Percentiles rank a stretch among this genome's conserved stretches.
These are phyloP conservation scores for Oryzias woworae DNA, from an alignment of 2,113 vertebrate species.

Conservation along the genomic window DNA sequence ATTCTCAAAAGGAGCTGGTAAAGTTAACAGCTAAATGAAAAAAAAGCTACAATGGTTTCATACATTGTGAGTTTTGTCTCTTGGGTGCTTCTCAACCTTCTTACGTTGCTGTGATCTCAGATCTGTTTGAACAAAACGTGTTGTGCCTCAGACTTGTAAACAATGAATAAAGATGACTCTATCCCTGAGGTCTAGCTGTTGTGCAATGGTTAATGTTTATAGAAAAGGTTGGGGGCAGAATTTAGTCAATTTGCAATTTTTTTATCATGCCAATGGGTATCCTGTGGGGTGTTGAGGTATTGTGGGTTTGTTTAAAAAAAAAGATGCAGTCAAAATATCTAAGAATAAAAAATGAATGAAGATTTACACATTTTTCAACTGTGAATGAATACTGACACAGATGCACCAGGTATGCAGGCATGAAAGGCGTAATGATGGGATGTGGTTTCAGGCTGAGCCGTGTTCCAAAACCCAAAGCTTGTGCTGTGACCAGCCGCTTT, in stretches of 20 bases:
- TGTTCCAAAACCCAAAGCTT: constrained; percentile 72
- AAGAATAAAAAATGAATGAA: not conserved
- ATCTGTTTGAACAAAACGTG: constrained; percentile 63
- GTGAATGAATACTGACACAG: constrained; percentile 8
- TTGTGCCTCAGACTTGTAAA: constrained; percentile 61
- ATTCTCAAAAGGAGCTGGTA: no score
- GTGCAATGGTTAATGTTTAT: constrained; percentile 77
- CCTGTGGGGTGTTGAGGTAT: constrained; percentile 51
- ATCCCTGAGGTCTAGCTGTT: constrained; percentile 63
- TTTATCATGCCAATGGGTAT: constrained; percentile 75
- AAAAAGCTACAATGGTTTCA: no score
- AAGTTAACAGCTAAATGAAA: not conserved
- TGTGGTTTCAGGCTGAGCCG: constrained; percentile 66
- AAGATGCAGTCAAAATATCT: constrained; percentile 7
- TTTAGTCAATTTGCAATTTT: constrained; percentile 75
- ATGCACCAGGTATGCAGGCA: constrained; percentile 17
- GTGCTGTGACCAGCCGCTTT: constrained; percentile 67
- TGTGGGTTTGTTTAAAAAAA: constrained; percentile 39
- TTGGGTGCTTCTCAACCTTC: constrained; percentile 22
- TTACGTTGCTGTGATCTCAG: constrained; percentile 35
- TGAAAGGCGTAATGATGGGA: constrained; percentile 46
- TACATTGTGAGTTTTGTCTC: no score
- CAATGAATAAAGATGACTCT: constrained; percentile 67
- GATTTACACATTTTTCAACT: not conserved
- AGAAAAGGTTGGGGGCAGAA: constrained; percentile 77